A percentile compares a stretch with the other conserved stretches of the same genome.
These are phyloP conservation scores for Papilio demoleus DNA, from an alignment of 2,888 invertebrate species.

Conservation along the genomic window DNA sequence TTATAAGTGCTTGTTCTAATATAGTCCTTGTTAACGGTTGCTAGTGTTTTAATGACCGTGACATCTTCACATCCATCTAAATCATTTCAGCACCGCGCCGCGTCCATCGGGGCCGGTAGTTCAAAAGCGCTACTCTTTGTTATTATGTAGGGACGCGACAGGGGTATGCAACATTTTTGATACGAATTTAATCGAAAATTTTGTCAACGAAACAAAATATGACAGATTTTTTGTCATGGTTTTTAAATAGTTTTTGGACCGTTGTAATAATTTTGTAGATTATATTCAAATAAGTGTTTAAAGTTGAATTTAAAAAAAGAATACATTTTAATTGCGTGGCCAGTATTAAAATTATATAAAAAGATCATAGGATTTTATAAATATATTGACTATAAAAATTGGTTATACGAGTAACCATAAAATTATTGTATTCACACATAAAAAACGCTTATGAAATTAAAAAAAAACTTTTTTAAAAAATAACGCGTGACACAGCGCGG, in stretches of 20 bases:
- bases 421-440: background rate
- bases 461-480: constrained; percentile 44
- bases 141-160: constrained; percentile 50
- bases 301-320: too few relatives aligned
- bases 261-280: background rate
- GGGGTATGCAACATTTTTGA: constrained; percentile 47
- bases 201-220: too few relatives aligned
- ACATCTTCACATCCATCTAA: constrained; percentile 51
- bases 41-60: constrained; percentile 43
- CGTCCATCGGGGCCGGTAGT: constrained; percentile 50
- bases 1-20: too few relatives aligned
- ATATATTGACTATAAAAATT: background rate
- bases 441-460: constrained; percentile 12
- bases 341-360: background rate
- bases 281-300: too few relatives aligned
- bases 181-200: background rate
- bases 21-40: too few relatives aligned
- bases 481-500: constrained; percentile 48
- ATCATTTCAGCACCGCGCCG: constrained; percentile 52
- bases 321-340: too few relatives aligned
- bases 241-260: too few relatives aligned
- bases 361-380: background rate
- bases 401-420: background rate
- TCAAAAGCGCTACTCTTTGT: constrained; percentile 51
- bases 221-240: too few relatives aligned